phyloP scores from a whole-genome alignment of 2,888 invertebrate genomes.

The Eupithecia exiguata region DNA sequence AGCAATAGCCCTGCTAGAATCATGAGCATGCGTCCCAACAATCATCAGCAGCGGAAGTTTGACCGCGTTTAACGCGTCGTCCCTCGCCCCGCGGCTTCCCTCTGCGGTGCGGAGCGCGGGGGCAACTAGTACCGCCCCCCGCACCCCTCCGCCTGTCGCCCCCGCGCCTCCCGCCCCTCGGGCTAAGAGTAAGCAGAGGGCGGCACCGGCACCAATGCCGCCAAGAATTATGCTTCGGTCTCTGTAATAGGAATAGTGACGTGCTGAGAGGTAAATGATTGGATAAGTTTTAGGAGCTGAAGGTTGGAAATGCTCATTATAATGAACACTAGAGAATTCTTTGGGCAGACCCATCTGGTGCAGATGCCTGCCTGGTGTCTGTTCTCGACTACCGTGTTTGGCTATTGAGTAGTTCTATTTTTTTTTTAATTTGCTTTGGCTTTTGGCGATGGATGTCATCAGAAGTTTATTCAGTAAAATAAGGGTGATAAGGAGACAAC shows the following conservation, averaged over 20 bases:
- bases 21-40: conserved; percentile 50
- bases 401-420: neutral
- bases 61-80: conserved; percentile 83
- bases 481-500: too few relatives aligned
- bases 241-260: conserved; percentile 21
- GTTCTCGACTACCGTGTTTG: too few relatives aligned
- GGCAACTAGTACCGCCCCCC: conserved; percentile 87
- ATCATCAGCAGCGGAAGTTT: conserved; percentile 56
- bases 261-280: neutral
- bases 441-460: neutral
- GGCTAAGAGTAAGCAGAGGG: conserved; percentile 60
- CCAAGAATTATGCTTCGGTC: conserved; percentile 43
- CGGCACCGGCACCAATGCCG: conserved; percentile 48
- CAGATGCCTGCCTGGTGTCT: too few relatives aligned
- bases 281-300: too few relatives aligned
- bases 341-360: too few relatives aligned
- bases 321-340: too few relatives aligned
- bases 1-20: conserved; percentile 79
- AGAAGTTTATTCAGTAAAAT: neutral
- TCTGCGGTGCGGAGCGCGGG: conserved; percentile 87
- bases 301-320: too few relatives aligned
- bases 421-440: neutral
- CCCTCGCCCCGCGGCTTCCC: conserved; percentile 86
- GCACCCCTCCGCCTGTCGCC: conserved; percentile 50
- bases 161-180: conserved; percentile 44